A percentile compares a stretch with the other conserved stretches of the same genome.
Conservation (phyloP, 2,113 vertebrate species). For the Dunckerocampus dactyliophorus region DNA sequence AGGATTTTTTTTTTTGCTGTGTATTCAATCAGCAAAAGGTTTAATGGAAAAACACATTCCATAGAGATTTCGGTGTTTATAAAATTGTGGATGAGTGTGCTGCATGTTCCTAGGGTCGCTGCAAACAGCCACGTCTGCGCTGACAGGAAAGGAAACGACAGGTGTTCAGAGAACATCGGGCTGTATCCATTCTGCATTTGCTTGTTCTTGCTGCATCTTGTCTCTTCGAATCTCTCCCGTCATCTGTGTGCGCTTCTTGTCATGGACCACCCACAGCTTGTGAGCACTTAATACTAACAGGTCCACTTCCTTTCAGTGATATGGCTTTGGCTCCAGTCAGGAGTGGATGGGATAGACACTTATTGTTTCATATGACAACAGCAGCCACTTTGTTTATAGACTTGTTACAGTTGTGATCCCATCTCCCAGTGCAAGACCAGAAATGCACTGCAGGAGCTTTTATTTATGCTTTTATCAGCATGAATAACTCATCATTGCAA, state of each 20-base stretch:
- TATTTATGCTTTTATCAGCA: neutral
- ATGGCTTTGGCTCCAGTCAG: constrained; percentile 34
- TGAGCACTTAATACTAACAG: constrained; percentile 67
- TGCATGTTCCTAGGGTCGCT: constrained; percentile 9
- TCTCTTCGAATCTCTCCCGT: constrained; percentile 7
- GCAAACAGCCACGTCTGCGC: neutral
- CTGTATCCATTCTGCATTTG: constrained; percentile 36
- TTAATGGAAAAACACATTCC: constrained; percentile 22
- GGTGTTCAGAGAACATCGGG: constrained; percentile 28
- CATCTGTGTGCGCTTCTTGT: constrained; percentile 10
- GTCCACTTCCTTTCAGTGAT: constrained; percentile 59
- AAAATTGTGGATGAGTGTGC: constrained; percentile 10
- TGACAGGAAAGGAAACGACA: constrained; percentile 21
- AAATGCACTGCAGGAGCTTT: constrained; percentile 17
- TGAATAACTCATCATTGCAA: neutral
- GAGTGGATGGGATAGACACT: constrained; percentile 19
- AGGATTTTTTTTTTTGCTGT: constrained; percentile 1
- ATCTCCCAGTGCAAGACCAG: constrained; percentile 4
- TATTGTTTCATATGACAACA: constrained; percentile 47
- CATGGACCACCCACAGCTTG: constrained; percentile 69
- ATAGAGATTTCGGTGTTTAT: constrained; percentile 13
- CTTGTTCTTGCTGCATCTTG: constrained; percentile 22
- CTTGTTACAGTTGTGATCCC: constrained; percentile 42
- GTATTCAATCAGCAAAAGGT: constrained; percentile 20
- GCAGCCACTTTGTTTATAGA: constrained; percentile 45